Percentiles rank a stretch among this genome's conserved stretches.
phyloP scores from a whole-genome alignment of 2,888 invertebrate genomes.

The Eilema depressum region DNA sequence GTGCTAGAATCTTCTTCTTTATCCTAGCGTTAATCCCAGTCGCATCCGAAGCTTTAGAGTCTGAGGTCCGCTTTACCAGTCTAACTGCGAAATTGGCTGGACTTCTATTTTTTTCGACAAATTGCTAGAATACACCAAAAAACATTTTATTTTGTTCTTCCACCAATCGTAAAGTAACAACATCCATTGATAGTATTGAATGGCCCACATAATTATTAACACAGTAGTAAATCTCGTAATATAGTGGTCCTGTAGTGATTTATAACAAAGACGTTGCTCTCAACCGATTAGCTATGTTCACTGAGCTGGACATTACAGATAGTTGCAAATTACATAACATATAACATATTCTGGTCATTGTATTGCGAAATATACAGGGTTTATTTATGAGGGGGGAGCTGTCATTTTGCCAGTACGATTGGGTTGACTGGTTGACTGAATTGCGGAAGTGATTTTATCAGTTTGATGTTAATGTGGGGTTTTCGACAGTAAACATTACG shows the following conservation, averaged over 20 bases:
- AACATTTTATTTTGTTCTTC: no score
- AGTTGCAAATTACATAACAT: slow-evolving; percentile 7
- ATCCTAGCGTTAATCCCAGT: no score
- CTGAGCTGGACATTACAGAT: slow-evolving; percentile 19
- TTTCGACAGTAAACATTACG: no score
- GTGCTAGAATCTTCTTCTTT: no score
- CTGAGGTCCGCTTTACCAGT: no score
- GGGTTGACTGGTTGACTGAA: no score
- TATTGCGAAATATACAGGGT: neutral
- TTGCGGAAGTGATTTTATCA: no score
- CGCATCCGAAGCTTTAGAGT: no score
- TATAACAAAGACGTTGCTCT: slow-evolving; percentile 27
- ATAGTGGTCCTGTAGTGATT: slow-evolving; percentile 10
- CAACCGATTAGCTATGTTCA: slow-evolving; percentile 36
- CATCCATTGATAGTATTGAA: neutral
- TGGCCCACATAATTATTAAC: neutral
- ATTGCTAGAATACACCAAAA: no score
- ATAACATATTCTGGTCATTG: slow-evolving; percentile 2
- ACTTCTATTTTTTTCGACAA: no score
- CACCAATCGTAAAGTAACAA: neutral
- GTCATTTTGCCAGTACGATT: neutral
- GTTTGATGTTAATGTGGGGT: no score
- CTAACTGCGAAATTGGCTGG: no score
- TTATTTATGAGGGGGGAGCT: neutral
- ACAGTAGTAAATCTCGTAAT: slow-evolving; percentile 3